Conservation (phyloP, 2,888 invertebrate genomes). For the Plebejus anna region DNA sequence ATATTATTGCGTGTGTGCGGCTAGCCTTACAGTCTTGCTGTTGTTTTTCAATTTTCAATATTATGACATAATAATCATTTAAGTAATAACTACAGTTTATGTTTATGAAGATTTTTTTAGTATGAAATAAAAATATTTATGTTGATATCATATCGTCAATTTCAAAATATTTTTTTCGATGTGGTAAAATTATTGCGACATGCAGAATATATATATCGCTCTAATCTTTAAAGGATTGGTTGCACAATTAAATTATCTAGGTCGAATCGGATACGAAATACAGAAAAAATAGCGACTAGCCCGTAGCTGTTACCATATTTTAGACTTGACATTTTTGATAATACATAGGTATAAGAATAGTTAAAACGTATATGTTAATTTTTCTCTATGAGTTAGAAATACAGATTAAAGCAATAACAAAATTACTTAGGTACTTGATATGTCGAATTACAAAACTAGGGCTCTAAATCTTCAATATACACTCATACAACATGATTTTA, state of each 20-base stretch:
- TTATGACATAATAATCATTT: neutral
- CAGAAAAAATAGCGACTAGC: neutral
- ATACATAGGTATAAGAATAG: no score
- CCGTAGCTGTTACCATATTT: no score
- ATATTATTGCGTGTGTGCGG: no score
- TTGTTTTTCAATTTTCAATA: neutral
- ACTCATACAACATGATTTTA: neutral
- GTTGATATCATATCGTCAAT: neutral
- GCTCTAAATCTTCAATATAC: neutral
- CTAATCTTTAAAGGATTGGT: constrained; percentile 16
- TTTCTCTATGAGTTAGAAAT: no score
- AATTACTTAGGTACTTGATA: no score
- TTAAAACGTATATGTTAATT: no score
- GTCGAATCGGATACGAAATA: constrained; percentile 10
- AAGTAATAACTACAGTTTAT: neutral
- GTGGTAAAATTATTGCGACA: neutral
- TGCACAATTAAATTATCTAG: constrained; percentile 19
- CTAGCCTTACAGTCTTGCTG: neutral
- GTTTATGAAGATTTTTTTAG: neutral
- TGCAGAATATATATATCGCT: neutral
- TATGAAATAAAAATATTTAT: neutral
- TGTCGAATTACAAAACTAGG: no score
- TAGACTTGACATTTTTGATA: no score
- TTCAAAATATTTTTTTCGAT: neutral
- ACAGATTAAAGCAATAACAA: no score